A percentile compares a stretch with the other conserved stretches of the same genome.
These are phyloP conservation scores for Sibirionetta formosa DNA, from an alignment of 2,797 vertebrate species.

Conservation along the genomic window DNA sequence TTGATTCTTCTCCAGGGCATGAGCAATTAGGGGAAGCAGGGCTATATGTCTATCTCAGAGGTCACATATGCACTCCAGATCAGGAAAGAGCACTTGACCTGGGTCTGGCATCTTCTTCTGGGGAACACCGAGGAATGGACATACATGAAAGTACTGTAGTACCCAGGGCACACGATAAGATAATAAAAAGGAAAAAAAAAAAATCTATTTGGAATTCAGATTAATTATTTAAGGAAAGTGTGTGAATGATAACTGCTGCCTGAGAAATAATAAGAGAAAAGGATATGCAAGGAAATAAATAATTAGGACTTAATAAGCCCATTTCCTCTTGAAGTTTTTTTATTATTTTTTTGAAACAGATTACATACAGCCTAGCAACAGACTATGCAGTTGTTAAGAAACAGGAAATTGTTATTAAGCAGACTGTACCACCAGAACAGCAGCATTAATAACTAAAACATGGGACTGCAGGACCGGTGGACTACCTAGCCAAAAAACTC, in stretches of 20 bases:
- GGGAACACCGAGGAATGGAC: not conserved
- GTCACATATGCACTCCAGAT: not conserved
- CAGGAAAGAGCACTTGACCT: not conserved
- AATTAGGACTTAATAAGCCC: not conserved
- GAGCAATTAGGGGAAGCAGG: not conserved
- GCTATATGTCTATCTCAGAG: not conserved
- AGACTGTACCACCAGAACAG: not conserved
- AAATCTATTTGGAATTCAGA: not conserved
- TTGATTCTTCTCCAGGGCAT: not conserved
- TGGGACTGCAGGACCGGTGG: not conserved
- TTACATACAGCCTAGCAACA: not conserved
- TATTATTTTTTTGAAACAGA: not conserved
- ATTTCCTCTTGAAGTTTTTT: not conserved
- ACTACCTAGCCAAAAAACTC: not conserved
- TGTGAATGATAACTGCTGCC: not conserved
- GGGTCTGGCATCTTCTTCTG: not conserved
- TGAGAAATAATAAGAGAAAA: not conserved
- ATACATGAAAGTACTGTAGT: not conserved
- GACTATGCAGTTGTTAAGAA: not conserved
- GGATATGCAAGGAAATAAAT: not conserved
- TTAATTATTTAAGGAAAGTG: not conserved
- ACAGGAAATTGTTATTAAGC: not conserved
- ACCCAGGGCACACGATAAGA: not conserved
- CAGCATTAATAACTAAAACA: not conserved
- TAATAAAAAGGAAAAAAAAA: not conserved